Conservation (phyloP, 1,140 invertebrate species). For the Chrysopa pallens region DNA sequence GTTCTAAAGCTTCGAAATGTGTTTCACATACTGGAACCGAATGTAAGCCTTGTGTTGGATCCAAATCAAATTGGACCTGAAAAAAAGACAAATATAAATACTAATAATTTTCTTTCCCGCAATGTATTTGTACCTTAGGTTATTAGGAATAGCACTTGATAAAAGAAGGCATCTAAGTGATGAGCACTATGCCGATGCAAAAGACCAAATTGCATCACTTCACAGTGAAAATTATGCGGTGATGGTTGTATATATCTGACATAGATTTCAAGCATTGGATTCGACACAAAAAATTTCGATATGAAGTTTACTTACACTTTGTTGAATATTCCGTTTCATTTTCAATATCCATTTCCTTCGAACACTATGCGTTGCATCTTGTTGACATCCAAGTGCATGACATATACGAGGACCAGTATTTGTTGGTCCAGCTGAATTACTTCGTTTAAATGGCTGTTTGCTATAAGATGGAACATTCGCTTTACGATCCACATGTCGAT, state of each 20-base stretch:
- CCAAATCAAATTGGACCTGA: constrained; percentile 35
- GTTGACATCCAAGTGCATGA: constrained; percentile 39
- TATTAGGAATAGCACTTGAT: too few species aligned
- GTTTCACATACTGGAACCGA: constrained; percentile 40
- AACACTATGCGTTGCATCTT: constrained; percentile 43
- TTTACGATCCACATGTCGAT: constrained; percentile 62
- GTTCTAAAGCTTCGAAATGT: constrained; percentile 42
- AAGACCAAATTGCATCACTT: background rate
- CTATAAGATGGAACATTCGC: constrained; percentile 42
- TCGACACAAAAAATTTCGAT: too few species aligned
- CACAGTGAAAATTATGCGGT: constrained; percentile 2
- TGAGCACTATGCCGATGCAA: background rate
- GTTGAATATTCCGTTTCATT: constrained; percentile 24
- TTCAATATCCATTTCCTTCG: constrained; percentile 61
- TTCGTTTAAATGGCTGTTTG: constrained; percentile 15
- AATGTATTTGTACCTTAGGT: too few species aligned
- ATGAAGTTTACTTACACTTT: background rate
- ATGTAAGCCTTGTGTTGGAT: constrained; percentile 33
- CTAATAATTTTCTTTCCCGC: too few species aligned
- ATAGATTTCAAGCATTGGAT: too few species aligned
- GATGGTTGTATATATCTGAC: too few species aligned
- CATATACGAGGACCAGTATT: constrained; percentile 23
- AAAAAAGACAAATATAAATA: constrained; percentile 11
- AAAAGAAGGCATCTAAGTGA: too few species aligned
- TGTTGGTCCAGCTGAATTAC: constrained; percentile 12